Evolutionary conservation across 2,888 invertebrate species (phyloP).

Genomic region (Hirtodrosophila trivittata): DNA sequence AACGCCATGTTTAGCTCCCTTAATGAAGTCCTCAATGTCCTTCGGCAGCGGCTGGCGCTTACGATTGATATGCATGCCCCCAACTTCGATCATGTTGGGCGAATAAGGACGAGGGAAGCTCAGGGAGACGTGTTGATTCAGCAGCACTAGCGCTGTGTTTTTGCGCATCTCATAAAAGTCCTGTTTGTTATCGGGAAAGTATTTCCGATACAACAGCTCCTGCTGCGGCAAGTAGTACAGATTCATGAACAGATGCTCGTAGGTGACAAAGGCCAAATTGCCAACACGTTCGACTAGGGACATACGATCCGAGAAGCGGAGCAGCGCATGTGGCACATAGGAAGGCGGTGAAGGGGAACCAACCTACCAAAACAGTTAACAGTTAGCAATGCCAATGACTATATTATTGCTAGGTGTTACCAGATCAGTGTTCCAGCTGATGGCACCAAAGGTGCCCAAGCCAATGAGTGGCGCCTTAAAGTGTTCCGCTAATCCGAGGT

Average conservation of each 20-base stretch:
- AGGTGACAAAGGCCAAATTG: conserved; percentile 74
- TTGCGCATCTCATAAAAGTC: conserved; percentile 67
- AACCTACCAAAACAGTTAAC: conserved; percentile 33
- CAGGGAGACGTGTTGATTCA: conserved; percentile 82
- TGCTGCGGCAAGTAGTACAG: conserved; percentile 79
- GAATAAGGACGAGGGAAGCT: conserved; percentile 81
- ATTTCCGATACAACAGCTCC: conserved; percentile 66
- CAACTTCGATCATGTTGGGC: conserved; percentile 83
- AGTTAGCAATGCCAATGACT: not conserved
- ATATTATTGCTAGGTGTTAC: conserved; percentile 34
- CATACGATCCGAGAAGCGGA: conserved; percentile 81
- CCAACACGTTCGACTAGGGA: conserved; percentile 76
- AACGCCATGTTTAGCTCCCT: conserved; percentile 83
- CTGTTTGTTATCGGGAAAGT: conserved; percentile 74
- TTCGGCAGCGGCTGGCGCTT: conserved; percentile 74
- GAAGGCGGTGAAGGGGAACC: conserved; percentile 82
- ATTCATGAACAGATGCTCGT: conserved; percentile 65
- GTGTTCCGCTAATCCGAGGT: conserved; percentile 79
- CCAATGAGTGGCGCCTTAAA: conserved; percentile 81
- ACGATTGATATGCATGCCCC: conserved; percentile 83
- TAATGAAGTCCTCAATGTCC: conserved; percentile 82
- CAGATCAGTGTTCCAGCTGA: conserved; percentile 79
- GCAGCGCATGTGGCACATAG: conserved; percentile 76
- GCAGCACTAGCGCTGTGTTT: conserved; percentile 78
- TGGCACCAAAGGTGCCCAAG: conserved; percentile 76